Conservation (phyloP, 2,113 vertebrate genomes). For the Nerophis ophidion region DNA sequence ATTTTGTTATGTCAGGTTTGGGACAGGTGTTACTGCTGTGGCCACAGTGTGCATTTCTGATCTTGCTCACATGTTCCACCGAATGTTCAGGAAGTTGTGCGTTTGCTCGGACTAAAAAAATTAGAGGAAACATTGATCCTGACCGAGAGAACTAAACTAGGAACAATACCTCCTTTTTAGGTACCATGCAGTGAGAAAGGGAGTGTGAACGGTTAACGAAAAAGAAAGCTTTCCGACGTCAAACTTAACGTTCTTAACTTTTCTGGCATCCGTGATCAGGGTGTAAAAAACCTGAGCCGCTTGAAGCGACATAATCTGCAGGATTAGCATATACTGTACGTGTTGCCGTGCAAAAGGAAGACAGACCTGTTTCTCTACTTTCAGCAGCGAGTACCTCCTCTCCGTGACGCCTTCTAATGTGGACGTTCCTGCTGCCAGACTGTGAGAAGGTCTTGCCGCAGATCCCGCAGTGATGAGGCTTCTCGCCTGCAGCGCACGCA, state of each 20-base stretch:
- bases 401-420: constrained; percentile 91
- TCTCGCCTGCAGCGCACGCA: constrained; percentile 77
- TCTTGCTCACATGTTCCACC: too few species aligned
- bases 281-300: constrained; percentile 35
- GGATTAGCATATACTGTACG: constrained; percentile 28
- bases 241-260: constrained; percentile 31
- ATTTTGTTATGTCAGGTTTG: too few species aligned
- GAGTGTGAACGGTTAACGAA: too few species aligned
- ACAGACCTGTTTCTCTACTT: constrained; percentile 64
- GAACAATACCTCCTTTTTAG: too few species aligned
- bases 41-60: too few species aligned
- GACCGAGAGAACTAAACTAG: too few species aligned
- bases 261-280: constrained; percentile 17
- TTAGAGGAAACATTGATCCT: too few species aligned
- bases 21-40: too few species aligned
- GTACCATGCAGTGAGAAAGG: too few species aligned
- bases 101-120: too few species aligned
- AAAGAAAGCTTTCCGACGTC: too few species aligned
- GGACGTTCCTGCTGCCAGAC: constrained; percentile 95
- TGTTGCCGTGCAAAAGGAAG: not conserved
- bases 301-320: constrained; percentile 30
- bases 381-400: constrained; percentile 59
- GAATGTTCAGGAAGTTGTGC: too few species aligned
- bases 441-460: constrained; percentile 97
- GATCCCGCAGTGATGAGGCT: constrained; percentile 91